Evolutionary conservation across 2,888 invertebrate genomes (phyloP), one percentile per base, ranked within the genome.

Genomic region (Cosmorhoe ocellata): DNA sequence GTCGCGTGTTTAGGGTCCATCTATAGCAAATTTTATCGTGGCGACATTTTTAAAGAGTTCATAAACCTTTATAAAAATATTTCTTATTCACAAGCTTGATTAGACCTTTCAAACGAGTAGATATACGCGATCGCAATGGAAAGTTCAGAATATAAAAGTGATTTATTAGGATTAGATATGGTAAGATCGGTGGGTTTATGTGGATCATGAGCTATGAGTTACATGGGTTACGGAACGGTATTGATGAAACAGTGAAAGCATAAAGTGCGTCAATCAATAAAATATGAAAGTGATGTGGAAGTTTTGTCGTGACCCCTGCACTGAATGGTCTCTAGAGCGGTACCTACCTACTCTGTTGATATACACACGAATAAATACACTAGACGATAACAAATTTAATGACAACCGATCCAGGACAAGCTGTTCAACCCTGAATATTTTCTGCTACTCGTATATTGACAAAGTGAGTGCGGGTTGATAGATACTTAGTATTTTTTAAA

Each of bases 1-100:
- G 12, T 55, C 22, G 61, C 61, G 61, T 61, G 60, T 37, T 40
- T 47, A 51, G 26, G 24, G 30, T 37, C 34, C 45, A 52, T 58
- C 48, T 51, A 46, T 53, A 31, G 28, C 13, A 38, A 34, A 30
- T 52, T 44, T 41, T 52, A 55, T 43, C 40, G 47, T 26, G 12
- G 24, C 18, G 41, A 45, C 49, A 39, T 51, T 50, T 52, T 50
- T 41, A 33, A 41, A 46, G 18, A 22, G 22, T 32, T 41, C 39
- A 34, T 41, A 40, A 60, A 26, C 30, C 27, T 45, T 49, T 38
- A 36, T 1, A 32, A 38, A 47, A 32, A 38, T 26, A 44, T 37
- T 46, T 50, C 38, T 38, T 43, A 47, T 13, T 13, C 11, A 32
- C 22, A 31, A 33, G 31, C 38, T 5, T 42, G 34, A 46, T 45